phyloP scores from a whole-genome alignment of 2,113 vertebrate genomes.

The Actenoides lindsayi region DNA sequence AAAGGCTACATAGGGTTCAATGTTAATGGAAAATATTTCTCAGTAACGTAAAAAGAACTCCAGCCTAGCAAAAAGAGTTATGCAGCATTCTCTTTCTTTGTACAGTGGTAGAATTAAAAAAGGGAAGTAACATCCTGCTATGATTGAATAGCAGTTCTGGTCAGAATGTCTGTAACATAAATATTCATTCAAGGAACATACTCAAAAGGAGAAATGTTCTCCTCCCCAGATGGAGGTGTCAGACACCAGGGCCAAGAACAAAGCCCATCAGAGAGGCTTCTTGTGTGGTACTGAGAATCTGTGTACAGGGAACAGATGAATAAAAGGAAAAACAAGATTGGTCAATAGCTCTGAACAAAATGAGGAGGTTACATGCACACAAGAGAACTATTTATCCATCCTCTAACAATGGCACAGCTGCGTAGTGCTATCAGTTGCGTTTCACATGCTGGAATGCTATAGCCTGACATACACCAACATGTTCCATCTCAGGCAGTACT shows the following conservation, averaged over 20 bases:
- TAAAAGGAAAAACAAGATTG: constrained; percentile 34
- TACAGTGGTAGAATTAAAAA: neutral
- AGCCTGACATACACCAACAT: neutral
- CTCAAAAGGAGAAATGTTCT: neutral
- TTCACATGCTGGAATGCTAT: neutral
- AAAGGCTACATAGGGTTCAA: neutral
- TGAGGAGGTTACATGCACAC: neutral
- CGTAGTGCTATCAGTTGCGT: neutral
- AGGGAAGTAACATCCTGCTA: neutral
- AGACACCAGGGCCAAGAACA: neutral
- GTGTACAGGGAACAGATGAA: neutral
- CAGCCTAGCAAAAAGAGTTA: neutral
- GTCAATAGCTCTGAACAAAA: constrained; percentile 3
- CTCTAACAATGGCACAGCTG: constrained; percentile 44
- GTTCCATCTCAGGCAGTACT: neutral
- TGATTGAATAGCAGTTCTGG: neutral
- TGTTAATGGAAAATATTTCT: neutral
- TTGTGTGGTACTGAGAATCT: neutral
- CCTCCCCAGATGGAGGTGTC: neutral
- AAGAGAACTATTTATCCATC: neutral
- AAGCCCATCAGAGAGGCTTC: neutral
- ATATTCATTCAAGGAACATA: neutral
- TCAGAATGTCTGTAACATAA: neutral
- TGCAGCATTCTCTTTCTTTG: neutral
- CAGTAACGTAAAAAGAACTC: neutral